Evolutionary conservation across 2,797 vertebrate genomes (phyloP), one percentile per base, ranked within the genome.

Genomic region (Paramormyrops hopkinsi): DNA sequence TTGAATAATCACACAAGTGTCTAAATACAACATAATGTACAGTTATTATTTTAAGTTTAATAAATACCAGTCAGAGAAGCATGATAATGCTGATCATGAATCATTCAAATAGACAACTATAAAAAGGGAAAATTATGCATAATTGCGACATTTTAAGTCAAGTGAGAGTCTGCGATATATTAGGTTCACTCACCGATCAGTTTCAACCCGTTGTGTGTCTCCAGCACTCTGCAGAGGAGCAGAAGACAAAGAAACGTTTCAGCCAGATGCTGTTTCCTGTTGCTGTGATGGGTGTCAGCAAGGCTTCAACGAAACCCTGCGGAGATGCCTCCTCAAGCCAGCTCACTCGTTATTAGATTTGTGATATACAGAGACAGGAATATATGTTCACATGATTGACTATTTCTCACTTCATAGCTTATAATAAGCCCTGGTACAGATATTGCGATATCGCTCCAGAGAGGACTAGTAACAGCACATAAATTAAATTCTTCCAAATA

Each of bases 161-260:
- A 73, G 29, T 73, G 65, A 73, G 65, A 37, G 29, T 73, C 65
- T 73, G 65, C 12, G 65, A 73, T 17, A 73, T 17, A 37, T 37
- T 37, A 73, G 48, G 53, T 51, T 25, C 5, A 89, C 88, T 88
- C 50, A 90, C 90, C 46, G 51, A 44, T 90, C 90, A 41, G 90
- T 82, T 29, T 90, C 90, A 50, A 65, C 65, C 8, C 88, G 88
- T 65, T 89, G 84, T 51, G 90, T 87, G 84, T 90, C 90, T 37
- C 90, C 90, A 65, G 51, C 90, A 87, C 69, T 90, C 90, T 90
- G 33, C 19, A 33, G 50, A 54, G n/a, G 46, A 19, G 41, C 22
- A 89, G 51, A 62, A 22, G 7, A n/a, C n/a, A 73, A 73, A 17
- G 65, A 73, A 73, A 73, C 29, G 4, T 73, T 6, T 73, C 29